A percentile compares a stretch with the other conserved stretches of the same genome.
Conservation (phyloP, 2,113 vertebrate genomes). For the Myotis yumanensis region DNA sequence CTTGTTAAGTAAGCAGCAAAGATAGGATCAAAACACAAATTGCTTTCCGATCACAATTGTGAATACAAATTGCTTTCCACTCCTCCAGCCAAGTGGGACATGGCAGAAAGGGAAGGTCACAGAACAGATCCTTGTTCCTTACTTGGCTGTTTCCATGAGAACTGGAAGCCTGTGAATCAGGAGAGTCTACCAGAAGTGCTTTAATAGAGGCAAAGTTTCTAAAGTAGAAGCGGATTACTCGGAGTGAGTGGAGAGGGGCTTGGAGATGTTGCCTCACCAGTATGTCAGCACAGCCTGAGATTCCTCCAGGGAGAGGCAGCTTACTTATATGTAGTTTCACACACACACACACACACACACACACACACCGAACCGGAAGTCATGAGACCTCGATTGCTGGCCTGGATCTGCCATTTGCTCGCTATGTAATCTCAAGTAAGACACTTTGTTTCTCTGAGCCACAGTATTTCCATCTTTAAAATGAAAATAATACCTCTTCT, state of each 20-base stretch:
- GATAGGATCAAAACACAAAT: not conserved
- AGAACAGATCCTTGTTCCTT: not conserved
- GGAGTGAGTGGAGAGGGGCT: not conserved
- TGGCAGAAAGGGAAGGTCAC: not conserved
- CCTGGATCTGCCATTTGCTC: conserved; percentile 34
- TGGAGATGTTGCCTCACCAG: not conserved
- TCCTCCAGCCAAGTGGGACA: not conserved
- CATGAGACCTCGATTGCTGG: conserved; percentile 24
- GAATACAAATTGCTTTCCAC: not conserved
- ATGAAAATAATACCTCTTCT: not conserved
- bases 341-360: not conserved
- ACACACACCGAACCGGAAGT: not conserved
- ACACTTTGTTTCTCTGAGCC: conserved; percentile 25
- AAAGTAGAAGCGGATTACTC: not conserved
- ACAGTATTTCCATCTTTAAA: conserved; percentile 34
- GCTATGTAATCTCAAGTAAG: not conserved
- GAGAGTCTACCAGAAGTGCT: not conserved
- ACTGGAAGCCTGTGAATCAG: not conserved
- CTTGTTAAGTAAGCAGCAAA: not conserved
- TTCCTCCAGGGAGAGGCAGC: not conserved
- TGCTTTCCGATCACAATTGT: conserved; percentile 1
- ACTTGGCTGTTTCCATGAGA: not conserved
- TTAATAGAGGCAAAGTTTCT: conserved; percentile 10
- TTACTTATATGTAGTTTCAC: not conserved
- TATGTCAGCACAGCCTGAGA: not conserved